These are phyloP conservation scores for Setophaga coronata DNA, from an alignment of 2,113 vertebrate species.

Conservation along the genomic window DNA sequence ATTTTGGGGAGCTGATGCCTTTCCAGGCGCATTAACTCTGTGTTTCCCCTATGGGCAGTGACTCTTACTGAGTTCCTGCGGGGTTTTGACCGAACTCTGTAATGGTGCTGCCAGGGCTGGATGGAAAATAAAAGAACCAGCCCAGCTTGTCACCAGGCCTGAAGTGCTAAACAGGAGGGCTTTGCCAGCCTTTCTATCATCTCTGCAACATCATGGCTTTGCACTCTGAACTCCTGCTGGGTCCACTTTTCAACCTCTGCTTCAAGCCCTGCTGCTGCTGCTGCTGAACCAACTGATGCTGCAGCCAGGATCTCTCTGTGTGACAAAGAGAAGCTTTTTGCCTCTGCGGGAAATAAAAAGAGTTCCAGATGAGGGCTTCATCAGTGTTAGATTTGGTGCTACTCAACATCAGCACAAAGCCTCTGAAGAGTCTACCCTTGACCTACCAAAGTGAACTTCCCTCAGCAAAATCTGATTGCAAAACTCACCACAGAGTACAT, in stretches of 20 bases:
- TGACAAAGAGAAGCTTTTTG: neutral
- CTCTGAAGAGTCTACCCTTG: neutral
- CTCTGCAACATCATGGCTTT: neutral
- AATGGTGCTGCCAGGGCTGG: neutral
- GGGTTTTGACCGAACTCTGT: neutral
- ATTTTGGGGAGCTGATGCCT: neutral
- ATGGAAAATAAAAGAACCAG: neutral
- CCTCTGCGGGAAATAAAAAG: neutral
- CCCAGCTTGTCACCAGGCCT: neutral
- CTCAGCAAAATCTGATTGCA: slow-evolving; percentile 9
- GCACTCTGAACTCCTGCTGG: neutral
- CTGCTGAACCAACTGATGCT: neutral
- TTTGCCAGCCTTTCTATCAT: neutral
- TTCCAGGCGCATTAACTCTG: neutral
- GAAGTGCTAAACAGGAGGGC: neutral
- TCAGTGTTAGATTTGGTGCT: neutral
- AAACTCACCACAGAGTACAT: neutral
- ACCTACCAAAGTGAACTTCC: neutral
- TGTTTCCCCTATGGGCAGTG: rapidly evolving
- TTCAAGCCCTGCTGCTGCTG: neutral
- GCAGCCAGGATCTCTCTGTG: neutral
- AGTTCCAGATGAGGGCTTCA: neutral
- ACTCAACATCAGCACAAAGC: neutral
- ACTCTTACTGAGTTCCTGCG: neutral
- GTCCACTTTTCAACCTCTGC: neutral